phyloP scores from a whole-genome alignment of 2,113 vertebrate genomes.

The Rhea pennata region DNA sequence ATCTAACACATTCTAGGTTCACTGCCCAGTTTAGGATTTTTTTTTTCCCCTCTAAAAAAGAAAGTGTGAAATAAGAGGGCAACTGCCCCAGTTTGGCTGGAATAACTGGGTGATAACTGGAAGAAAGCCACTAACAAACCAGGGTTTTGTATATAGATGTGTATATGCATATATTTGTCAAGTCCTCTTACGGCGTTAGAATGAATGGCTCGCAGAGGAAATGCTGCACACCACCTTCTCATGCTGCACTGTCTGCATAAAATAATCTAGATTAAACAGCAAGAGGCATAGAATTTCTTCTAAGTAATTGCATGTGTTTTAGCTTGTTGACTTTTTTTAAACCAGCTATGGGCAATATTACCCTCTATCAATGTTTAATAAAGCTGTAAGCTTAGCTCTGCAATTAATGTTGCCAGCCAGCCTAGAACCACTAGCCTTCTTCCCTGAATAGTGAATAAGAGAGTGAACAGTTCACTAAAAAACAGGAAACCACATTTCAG shows the following conservation, averaged over 20 bases:
- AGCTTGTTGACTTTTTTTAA: neutral
- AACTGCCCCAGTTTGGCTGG: neutral
- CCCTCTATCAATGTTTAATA: neutral
- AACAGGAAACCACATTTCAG: constrained; percentile 45
- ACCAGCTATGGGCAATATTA: neutral
- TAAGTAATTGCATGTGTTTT: neutral
- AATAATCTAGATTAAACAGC: neutral
- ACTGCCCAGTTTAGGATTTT: neutral
- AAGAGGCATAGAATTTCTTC: neutral
- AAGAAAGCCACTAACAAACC: neutral
- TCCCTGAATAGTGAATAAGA: neutral
- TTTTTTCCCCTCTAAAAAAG: neutral
- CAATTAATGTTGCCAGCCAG: neutral
- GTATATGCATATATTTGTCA: neutral
- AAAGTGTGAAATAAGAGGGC: constrained; percentile 22
- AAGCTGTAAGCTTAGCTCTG: neutral
- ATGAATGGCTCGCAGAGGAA: neutral
- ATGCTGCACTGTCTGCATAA: neutral
- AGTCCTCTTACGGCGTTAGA: neutral
- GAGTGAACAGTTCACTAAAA: neutral
- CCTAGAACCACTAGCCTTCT: neutral
- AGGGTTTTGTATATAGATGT: neutral
- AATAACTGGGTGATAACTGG: neutral
- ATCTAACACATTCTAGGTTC: constrained; percentile 67
- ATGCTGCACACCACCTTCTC: neutral